phyloP scores from a whole-genome alignment of 2,797 vertebrate genomes.

The Smutsia temminckii region DNA sequence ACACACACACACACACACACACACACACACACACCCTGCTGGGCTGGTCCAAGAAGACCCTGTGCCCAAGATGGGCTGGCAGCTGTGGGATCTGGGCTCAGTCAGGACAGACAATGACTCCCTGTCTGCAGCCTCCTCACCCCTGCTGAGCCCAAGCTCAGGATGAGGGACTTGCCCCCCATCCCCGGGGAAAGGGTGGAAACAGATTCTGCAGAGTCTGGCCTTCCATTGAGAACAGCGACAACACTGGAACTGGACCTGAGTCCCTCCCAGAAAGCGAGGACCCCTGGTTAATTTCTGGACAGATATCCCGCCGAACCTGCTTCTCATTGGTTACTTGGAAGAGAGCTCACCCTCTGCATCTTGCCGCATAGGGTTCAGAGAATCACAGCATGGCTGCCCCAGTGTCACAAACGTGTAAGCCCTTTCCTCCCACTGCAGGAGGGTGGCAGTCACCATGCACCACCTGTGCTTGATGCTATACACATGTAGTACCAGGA shows the following conservation, averaged over 20 bases:
- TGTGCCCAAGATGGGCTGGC: conserved; percentile 33
- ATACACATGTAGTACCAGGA: accelerated
- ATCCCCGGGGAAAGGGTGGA: background rate
- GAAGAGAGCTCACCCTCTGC: background rate
- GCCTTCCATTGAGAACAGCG: background rate
- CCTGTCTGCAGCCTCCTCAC: conserved; percentile 24
- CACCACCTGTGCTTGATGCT: background rate
- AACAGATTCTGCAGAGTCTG: background rate
- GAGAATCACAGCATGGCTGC: background rate
- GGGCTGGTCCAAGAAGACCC: conserved; percentile 8
- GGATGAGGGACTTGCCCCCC: background rate
- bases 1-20: conserved; percentile 21
- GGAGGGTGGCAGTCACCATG: accelerated
- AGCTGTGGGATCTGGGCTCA: conserved; percentile 1
- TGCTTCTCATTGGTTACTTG: background rate
- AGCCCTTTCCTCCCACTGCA: background rate
- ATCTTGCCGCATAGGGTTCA: background rate
- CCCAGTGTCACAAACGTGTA: accelerated
- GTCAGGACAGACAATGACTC: conserved; percentile 48
- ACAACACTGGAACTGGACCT: background rate
- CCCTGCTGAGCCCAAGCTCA: background rate
- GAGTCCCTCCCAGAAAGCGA: background rate
- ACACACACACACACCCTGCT: background rate
- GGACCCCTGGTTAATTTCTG: background rate
- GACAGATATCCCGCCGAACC: accelerated